Conservation (phyloP, 2,888 invertebrate species). For the Mechanitis messenoides region DNA sequence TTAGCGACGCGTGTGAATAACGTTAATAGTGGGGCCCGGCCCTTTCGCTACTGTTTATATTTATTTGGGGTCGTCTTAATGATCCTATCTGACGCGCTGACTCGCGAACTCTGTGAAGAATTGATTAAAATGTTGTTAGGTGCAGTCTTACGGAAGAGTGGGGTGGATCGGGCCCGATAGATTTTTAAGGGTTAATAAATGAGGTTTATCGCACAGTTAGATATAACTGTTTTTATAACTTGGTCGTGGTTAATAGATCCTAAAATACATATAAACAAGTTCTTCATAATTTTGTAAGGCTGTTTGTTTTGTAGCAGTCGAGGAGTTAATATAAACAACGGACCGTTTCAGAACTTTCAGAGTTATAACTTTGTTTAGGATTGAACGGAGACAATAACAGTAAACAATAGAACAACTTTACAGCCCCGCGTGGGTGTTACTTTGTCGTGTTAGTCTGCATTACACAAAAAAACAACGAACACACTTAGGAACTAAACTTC, state of each 20-base stretch:
- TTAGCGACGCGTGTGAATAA: conserved; percentile 73
- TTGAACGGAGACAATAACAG: neutral
- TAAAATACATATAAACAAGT: conserved; percentile 34
- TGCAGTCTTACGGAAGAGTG: conserved; percentile 67
- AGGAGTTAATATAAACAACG: conserved; percentile 2
- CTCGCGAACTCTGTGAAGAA: conserved; percentile 75
- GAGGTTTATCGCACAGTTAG: conserved; percentile 51
- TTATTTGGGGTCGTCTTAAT: conserved; percentile 74
- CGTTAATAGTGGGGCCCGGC: conserved; percentile 71
- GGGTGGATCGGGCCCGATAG: conserved; percentile 56
- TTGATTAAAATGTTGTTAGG: conserved; percentile 76
- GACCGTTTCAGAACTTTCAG: conserved; percentile 4
- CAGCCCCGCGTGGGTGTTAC: neutral
- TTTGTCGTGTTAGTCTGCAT: neutral
- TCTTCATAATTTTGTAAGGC: conserved; percentile 21
- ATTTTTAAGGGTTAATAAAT: conserved; percentile 41
- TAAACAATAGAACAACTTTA: conserved; percentile 4
- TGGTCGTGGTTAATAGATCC: conserved; percentile 33
- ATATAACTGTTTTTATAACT: conserved; percentile 38
- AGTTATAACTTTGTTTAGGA: neutral
- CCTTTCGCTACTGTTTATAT: conserved; percentile 71
- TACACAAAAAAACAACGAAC: neutral
- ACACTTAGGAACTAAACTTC: no score
- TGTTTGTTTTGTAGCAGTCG: conserved; percentile 11
- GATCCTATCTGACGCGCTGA: conserved; percentile 74